phyloP scores from a whole-genome alignment of 2,888 invertebrate species.

The Erannis defoliaria region DNA sequence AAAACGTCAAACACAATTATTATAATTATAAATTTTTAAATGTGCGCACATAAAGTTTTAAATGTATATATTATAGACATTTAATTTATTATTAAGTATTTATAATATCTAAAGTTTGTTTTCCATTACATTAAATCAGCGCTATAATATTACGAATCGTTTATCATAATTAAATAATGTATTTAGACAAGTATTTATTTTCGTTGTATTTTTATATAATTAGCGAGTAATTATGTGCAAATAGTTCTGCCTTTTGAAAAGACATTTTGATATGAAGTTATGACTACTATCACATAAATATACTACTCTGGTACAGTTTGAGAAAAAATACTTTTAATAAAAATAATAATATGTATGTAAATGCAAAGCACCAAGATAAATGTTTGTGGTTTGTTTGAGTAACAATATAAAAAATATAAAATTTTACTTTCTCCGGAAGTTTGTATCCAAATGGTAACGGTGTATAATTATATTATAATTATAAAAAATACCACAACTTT shows the following conservation, averaged over 20 bases:
- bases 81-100: neutral
- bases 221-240: slow-evolving; percentile 4
- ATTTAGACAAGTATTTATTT: slow-evolving; percentile 4
- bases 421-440: no score
- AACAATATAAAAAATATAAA: no score
- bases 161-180: neutral
- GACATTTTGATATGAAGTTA: slow-evolving; percentile 37
- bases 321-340: no score
- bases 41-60: slow-evolving; percentile 17
- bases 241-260: slow-evolving; percentile 32
- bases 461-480: no score
- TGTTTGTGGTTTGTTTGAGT: no score
- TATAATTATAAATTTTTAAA: neutral
- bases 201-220: slow-evolving; percentile 9
- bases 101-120: neutral
- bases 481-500: no score
- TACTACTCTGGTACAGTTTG: slow-evolving; percentile 24
- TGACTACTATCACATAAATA: slow-evolving; percentile 52
- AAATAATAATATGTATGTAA: no score
- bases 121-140: neutral
- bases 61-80: neutral
- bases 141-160: neutral
- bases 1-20: neutral
- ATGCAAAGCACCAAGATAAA: neutral
- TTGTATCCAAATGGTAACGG: no score